These are phyloP conservation scores for Protonemura montana DNA, from an alignment of 2,888 invertebrate species.

Conservation along the genomic window DNA sequence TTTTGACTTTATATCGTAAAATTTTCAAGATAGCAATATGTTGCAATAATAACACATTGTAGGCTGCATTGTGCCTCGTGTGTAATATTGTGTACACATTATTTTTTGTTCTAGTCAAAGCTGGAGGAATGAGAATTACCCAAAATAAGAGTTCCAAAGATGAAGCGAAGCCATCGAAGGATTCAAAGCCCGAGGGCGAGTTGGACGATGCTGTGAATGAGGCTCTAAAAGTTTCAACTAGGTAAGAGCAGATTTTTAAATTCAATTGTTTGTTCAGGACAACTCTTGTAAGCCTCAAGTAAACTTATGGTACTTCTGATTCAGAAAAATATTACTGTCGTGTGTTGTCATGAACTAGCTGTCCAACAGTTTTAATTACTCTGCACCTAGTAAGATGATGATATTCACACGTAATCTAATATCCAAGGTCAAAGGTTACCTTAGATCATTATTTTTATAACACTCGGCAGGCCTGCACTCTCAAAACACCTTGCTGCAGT, in stretches of 20 bases:
- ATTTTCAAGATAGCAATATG: not conserved
- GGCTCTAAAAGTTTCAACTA: conserved; percentile 74
- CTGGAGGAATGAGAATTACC: conserved; percentile 91
- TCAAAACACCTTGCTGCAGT: too few species aligned
- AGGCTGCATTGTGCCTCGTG: not conserved
- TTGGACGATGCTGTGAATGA: conserved; percentile 75
- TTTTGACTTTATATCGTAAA: not conserved
- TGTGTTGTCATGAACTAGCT: too few species aligned
- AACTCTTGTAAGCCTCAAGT: too few species aligned
- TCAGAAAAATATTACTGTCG: too few species aligned
- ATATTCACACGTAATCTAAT: too few species aligned
- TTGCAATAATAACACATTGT: not conserved
- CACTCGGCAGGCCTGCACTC: too few species aligned
- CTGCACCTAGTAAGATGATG: too few species aligned
- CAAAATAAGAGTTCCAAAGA: conserved; percentile 79
- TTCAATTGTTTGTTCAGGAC: too few species aligned
- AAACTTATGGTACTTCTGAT: too few species aligned
- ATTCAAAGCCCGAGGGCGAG: conserved; percentile 62
- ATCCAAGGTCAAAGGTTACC: too few species aligned
- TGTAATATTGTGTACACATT: conserved; percentile 25
- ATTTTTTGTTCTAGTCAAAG: conserved; percentile 72
- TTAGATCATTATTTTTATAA: not conserved
- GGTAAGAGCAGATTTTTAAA: conserved; percentile 55
- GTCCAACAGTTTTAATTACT: too few species aligned
- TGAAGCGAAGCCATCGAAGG: conserved; percentile 57